Conservation (phyloP, 2,888 invertebrate genomes). For the Drosophila macrothrix region DNA sequence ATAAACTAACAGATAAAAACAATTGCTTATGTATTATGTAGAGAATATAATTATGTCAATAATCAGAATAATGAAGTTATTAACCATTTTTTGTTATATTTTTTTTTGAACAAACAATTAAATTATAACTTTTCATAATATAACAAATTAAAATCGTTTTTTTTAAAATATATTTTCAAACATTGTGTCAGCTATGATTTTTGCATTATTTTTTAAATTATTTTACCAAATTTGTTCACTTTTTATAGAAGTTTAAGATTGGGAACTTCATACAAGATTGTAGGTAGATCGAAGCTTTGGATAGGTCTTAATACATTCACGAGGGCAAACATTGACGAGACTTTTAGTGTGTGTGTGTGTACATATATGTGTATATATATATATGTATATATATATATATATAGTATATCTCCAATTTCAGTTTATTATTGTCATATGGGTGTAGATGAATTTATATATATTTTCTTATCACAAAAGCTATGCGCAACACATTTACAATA, state of each 20-base stretch:
- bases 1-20: slow-evolving; percentile 76
- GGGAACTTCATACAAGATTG: slow-evolving; percentile 37
- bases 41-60: slow-evolving; percentile 65
- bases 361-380: background rate
- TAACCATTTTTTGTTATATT: slow-evolving; percentile 65
- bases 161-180: slow-evolving; percentile 69
- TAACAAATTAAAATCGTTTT: slow-evolving; percentile 35
- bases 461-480: slow-evolving; percentile 70
- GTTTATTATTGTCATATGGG: slow-evolving; percentile 18
- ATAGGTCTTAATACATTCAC: slow-evolving; percentile 42
- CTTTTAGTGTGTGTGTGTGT: slow-evolving; percentile 24
- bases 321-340: slow-evolving; percentile 57
- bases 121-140: slow-evolving; percentile 43
- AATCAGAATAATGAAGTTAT: slow-evolving; percentile 69
- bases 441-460: slow-evolving; percentile 34
- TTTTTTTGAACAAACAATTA: slow-evolving; percentile 41
- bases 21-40: slow-evolving; percentile 72
- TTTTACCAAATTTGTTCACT: slow-evolving; percentile 53
- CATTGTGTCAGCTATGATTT: slow-evolving; percentile 86
- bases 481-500: slow-evolving; percentile 38
- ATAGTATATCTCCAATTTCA: slow-evolving; percentile 21
- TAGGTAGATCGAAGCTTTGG: slow-evolving; percentile 44
- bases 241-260: slow-evolving; percentile 37
- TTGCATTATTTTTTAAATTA: slow-evolving; percentile 56
- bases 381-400: background rate